A percentile compares a stretch with the other conserved stretches of the same genome.
Conservation (phyloP, 1,140 invertebrate species). For the Lepidurus packardi region DNA sequence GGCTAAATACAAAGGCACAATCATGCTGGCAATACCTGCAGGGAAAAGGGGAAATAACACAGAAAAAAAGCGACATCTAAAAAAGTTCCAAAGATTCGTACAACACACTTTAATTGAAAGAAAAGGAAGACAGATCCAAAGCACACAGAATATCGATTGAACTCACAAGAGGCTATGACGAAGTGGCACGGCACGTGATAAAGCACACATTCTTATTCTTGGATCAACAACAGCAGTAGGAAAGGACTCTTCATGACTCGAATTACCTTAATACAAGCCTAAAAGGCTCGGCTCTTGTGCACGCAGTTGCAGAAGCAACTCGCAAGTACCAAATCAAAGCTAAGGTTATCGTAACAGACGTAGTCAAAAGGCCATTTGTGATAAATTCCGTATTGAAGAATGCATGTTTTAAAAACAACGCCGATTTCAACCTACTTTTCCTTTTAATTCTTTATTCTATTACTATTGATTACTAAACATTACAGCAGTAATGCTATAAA, state of each 20-base stretch:
- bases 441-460: too few relatives aligned
- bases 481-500: too few relatives aligned
- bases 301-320: background rate
- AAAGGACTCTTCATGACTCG: background rate
- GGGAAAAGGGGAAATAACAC: conserved; percentile 31
- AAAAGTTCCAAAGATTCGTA: conserved; percentile 34
- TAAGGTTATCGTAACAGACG: too few relatives aligned
- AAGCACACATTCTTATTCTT: background rate
- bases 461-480: too few relatives aligned
- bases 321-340: background rate
- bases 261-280: background rate
- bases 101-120: conserved; percentile 24
- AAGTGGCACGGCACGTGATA: background rate
- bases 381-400: too few relatives aligned
- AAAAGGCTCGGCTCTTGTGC: background rate
- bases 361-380: too few relatives aligned
- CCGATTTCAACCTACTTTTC: too few relatives aligned
- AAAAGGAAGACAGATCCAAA: background rate
- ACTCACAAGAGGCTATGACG: background rate
- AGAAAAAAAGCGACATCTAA: conserved; percentile 32
- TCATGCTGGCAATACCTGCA: conserved; percentile 55
- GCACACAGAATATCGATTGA: background rate
- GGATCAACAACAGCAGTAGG: conserved; percentile 21
- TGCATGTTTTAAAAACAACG: too few relatives aligned
- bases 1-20: conserved; percentile 59